phyloP scores from a whole-genome alignment of 2,113 vertebrate genomes.

The Chloropsis cyanopogon region DNA sequence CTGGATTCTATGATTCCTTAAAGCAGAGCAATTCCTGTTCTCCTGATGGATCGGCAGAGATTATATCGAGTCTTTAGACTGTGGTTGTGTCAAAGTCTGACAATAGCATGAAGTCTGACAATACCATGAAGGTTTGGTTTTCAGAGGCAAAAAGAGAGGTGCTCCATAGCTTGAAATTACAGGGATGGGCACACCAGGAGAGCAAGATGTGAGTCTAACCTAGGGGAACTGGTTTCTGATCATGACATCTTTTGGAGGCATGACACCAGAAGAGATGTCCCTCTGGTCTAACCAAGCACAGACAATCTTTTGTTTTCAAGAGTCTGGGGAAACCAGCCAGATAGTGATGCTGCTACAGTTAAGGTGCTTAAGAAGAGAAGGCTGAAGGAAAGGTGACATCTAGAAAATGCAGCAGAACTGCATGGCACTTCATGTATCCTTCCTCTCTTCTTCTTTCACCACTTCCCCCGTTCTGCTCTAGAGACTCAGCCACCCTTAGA shows the following conservation, averaged over 20 bases:
- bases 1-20: not conserved
- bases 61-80: not conserved
- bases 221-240: not conserved
- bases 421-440: not conserved
- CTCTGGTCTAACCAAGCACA: not conserved
- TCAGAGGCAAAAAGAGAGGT: not conserved
- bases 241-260: not conserved
- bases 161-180: not conserved
- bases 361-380: not conserved
- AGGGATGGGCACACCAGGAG: not conserved
- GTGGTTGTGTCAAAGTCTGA: not conserved
- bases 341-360: not conserved
- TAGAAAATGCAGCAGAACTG: not conserved
- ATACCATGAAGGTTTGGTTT: not conserved
- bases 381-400: not conserved
- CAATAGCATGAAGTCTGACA: not conserved
- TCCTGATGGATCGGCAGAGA: not conserved
- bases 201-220: not conserved
- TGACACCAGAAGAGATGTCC: not conserved
- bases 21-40: not conserved
- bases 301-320: not conserved
- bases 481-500: not conserved
- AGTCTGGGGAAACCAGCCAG: not conserved
- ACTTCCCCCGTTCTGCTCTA: not conserved
- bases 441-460: not conserved